Conservation (phyloP, 1,140 invertebrate species). For the Ostrea edulis region DNA sequence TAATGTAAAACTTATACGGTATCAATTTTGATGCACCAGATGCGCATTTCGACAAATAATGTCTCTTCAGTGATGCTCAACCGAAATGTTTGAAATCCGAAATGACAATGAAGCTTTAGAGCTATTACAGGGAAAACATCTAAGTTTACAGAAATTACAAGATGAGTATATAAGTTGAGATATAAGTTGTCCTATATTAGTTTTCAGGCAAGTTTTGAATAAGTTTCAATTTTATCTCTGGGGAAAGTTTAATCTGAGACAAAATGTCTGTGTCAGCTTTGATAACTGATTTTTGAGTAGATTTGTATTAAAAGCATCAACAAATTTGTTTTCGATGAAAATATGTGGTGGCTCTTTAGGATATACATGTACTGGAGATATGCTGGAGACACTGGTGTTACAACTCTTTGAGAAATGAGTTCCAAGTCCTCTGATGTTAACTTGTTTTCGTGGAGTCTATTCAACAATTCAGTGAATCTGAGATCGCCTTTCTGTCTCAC, state of each 20-base stretch:
- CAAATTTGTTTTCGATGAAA: conserved; percentile 50
- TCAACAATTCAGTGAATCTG: conserved; percentile 59
- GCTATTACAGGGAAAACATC: too few species aligned
- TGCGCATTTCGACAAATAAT: too few species aligned
- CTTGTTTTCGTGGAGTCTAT: conserved; percentile 52
- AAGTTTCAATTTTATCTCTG: conserved; percentile 42
- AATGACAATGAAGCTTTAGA: too few species aligned
- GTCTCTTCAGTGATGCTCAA: too few species aligned
- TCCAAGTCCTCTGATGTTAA: conserved; percentile 43
- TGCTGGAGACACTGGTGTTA: neutral
- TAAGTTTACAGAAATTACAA: conserved; percentile 49
- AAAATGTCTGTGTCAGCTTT: conserved; percentile 43
- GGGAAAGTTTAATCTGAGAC: conserved; percentile 19
- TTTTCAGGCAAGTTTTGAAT: conserved; percentile 46
- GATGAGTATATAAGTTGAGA: conserved; percentile 40
- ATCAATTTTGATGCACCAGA: too few species aligned
- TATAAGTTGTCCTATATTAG: conserved; percentile 42
- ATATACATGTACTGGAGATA: too few species aligned
- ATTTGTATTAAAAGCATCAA: conserved; percentile 43
- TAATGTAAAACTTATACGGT: too few species aligned
- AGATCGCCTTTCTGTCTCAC: conserved; percentile 61
- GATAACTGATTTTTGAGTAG: conserved; percentile 16
- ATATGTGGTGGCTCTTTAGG: conserved; percentile 40
- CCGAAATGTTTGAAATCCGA: too few species aligned
- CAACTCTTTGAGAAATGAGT: neutral